phyloP scores from a whole-genome alignment of 2,797 vertebrate genomes.

The Zenarchopterus dispar region DNA sequence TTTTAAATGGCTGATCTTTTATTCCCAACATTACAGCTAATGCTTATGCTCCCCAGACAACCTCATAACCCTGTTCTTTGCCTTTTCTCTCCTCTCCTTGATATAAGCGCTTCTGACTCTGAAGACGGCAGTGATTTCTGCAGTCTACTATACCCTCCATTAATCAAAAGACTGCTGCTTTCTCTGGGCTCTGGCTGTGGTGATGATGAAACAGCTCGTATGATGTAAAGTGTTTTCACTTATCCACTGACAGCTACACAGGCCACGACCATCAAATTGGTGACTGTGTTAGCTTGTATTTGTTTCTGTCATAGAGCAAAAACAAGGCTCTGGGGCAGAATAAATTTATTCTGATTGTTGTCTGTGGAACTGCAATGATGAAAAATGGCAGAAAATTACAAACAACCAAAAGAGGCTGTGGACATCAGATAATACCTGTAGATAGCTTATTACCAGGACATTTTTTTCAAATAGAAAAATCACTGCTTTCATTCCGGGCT shows the following conservation, averaged over 20 bases:
- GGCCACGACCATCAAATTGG: constrained; percentile 18
- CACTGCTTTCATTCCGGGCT: no score
- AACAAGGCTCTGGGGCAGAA: no score
- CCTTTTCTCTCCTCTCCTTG: constrained; percentile 5
- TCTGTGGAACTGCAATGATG: no score
- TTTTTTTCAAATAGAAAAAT: no score
- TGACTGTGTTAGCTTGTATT: constrained; percentile 10
- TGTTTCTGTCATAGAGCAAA: background rate
- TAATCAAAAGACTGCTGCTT: constrained; percentile 30
- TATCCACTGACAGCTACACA: constrained; percentile 30
- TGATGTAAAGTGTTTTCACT: constrained; percentile 35
- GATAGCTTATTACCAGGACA: no score
- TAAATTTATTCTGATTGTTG: no score
- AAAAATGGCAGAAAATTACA: no score
- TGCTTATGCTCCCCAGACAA: background rate
- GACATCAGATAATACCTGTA: no score
- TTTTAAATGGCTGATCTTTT: no score
- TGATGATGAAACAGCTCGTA: constrained; percentile 37
- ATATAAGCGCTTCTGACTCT: constrained; percentile 21
- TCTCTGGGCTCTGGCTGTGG: background rate
- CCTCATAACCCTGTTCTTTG: background rate
- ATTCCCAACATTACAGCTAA: background rate
- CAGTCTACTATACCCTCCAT: constrained; percentile 15
- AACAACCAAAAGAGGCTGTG: no score
- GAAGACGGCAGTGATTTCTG: constrained; percentile 11